Base-by-base conservation (phyloP, 1,140 invertebrate genomes). In the Listronotus oregonensis region DNA sequence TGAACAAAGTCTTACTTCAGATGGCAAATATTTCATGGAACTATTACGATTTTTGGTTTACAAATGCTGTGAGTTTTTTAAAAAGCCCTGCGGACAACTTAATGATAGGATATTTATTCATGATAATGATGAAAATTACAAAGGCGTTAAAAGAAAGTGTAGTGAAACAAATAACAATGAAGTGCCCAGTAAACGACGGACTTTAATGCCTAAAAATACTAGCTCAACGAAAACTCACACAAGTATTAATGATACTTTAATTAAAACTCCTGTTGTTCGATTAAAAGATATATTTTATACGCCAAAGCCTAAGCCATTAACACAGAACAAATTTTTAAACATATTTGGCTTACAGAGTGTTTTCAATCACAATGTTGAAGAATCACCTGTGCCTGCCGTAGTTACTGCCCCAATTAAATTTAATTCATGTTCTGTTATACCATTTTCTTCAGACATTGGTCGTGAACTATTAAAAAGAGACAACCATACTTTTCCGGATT, bases 401-500 rank as follows among this genome's bases (percentile, higher is more conserved):
- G 57, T 6, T 34, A 15, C 7, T 34, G 9, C 18, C 10, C 10
- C 49, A 39, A 43, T 58, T 39, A 66, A 55, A 66, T 47, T 71
- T 47, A 61, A 21, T 18, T 57, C 49, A 18, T 54, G 46, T 31
- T 12, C 61, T 50, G 31, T 50, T 27, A 70, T 73, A 40, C 73
- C 73, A 7, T 57, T 74, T 49, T 71, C 71, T 18, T 74, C 73
- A 8, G 68, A 73, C 37, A 27, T 73, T n/a, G 73, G 73, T 15
- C 44, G 52, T 40, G 14, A 54, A 40, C 32, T 73, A 11, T 60
- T 69, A 12, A 64, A 56, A 68, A 65, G 58, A 31, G 68, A 68
- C 31, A 68, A 67, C 50, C 54, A 71, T 51, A 43, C n/a, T 47
- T 61, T 69, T 27, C 52, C 66, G 27, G 64, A 73, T 43, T 39